Evolutionary conservation across 2,888 invertebrate species (phyloP), one percentile per base, ranked within the genome.

Genomic region (Pocota personata): DNA sequence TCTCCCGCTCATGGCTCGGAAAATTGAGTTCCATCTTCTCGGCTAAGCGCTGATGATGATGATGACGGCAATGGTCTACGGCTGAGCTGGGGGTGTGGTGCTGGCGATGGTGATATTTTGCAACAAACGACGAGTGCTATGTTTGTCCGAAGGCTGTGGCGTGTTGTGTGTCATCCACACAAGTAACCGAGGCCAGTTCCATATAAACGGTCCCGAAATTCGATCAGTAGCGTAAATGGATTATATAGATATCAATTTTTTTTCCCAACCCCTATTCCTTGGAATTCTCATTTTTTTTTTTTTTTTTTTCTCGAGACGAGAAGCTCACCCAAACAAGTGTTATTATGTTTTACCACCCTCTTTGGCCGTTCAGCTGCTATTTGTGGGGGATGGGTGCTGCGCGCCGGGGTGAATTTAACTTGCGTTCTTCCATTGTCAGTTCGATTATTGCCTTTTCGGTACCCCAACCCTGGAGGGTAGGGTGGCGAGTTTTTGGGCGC

Each of bases 201-300:
- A 86, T 77, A 76, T 88, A 88, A 88, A 87, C 88, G 87, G 82
- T 86, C 71, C 83, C 84, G 88, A 88, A 88, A 88, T 88, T 88
- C 87, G 87, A 88, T 88, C 86, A 83, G 87, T 71, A 82, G 82
- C 83, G 86, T 88, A 88, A 88, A 88, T 88, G 88, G 88, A 88
- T 88, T 88, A 88, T 88, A 87, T 83, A 86, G 87, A 87, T 86
- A 87, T 84, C 79, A 87, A 83, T 80, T 87, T 83, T 87, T 77
- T 82, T 62, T 40, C 48, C 67, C 48, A 55, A 55, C 58, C 64
- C 82, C 75, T 35, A 75, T 58, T 64, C 57, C 48, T 24, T 12
- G 66, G 30, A 77, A 76, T 82, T 82, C 69, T 30, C 55, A 19
- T 16, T 37, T 37, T 43, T 32, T 10, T 43, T 66, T 60, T 43